A percentile compares a stretch with the other conserved stretches of the same genome.
phyloP scores from a whole-genome alignment of 2,888 invertebrate species.

The Brachyopa scutellaris region DNA sequence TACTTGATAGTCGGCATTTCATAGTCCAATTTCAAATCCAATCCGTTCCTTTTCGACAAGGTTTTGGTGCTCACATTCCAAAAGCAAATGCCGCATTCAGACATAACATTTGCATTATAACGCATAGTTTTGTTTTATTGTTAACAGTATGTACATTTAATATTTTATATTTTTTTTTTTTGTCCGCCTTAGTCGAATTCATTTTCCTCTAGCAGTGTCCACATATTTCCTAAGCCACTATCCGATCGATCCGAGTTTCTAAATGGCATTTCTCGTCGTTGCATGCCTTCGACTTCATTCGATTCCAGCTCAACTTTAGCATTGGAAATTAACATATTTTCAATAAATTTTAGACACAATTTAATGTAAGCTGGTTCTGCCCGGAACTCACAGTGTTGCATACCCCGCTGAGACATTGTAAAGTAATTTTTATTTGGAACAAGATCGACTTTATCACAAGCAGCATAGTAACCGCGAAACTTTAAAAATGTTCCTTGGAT shows the following conservation, averaged over 20 bases:
- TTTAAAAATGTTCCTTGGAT: neutral
- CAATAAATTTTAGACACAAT: neutral
- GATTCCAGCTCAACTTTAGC: neutral
- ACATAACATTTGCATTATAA: no score
- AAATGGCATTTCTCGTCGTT: neutral
- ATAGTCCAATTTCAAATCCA: no score
- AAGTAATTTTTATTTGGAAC: neutral
- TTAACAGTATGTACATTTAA: no score
- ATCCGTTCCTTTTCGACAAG: no score
- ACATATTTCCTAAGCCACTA: constrained; percentile 6
- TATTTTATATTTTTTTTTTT: no score
- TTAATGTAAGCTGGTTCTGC: neutral
- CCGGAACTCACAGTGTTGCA: constrained; percentile 4
- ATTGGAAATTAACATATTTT: neutral
- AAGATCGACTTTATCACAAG: neutral
- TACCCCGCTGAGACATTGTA: neutral
- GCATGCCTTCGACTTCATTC: neutral
- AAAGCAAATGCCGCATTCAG: no score
- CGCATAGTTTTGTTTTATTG: no score
- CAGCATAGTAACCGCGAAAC: constrained; percentile 28
- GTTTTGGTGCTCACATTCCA: no score
- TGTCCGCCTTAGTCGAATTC: no score
- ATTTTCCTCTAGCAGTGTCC: neutral
- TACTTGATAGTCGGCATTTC: no score
- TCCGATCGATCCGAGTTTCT: neutral